Evolutionary conservation across 2,888 invertebrate species (phyloP), one percentile per base, ranked within the genome.

Genomic region (Lepidocyrtoides sp.): DNA sequence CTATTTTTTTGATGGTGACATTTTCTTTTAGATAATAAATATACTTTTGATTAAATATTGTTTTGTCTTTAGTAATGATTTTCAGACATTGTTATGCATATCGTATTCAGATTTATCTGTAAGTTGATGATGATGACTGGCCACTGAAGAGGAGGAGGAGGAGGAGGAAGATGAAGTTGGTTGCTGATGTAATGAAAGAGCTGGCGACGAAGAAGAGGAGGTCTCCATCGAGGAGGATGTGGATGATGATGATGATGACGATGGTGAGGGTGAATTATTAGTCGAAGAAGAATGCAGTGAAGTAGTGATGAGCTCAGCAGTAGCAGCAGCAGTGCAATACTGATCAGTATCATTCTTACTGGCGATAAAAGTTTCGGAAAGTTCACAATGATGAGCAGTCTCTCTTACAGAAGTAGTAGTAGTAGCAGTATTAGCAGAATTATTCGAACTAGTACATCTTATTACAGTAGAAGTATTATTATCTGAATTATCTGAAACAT

Each of bases 321-420:
- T 63, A 87, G 90, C 90, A 90, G 88, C 91, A 87, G 87, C 91
- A 84, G 79, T 92, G 92, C 92, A 92, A 92, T 92, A 92, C 92
- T 92, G 90, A 92, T 92, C 91, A 87, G 92, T 87, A 91, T 91
- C 87, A 91, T 91, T 84, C 87, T 91, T 90, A 92, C 90, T 91
- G 90, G 92, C 83, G 87, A 90, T 89, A 91, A 84, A 89, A 89
- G 89, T 90, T 91, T 90, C 92, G 92, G 92, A 92, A 92, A 92
- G 92, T 92, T 92, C 90, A 92, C 88, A 86, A 91, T 91, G 91
- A 91, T 87, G 87, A 91, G 91, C 91, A 90, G 87, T 91, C 91
- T 92, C 91, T 91, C 90, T 88, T 84, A 87, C 83, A 54, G 81
- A 72, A 91, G 86, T 75, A 91, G 81, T 51, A 72, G 81, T 57